Conservation (phyloP, 2,888 invertebrate species). For the Campopleginae sp. region DNA sequence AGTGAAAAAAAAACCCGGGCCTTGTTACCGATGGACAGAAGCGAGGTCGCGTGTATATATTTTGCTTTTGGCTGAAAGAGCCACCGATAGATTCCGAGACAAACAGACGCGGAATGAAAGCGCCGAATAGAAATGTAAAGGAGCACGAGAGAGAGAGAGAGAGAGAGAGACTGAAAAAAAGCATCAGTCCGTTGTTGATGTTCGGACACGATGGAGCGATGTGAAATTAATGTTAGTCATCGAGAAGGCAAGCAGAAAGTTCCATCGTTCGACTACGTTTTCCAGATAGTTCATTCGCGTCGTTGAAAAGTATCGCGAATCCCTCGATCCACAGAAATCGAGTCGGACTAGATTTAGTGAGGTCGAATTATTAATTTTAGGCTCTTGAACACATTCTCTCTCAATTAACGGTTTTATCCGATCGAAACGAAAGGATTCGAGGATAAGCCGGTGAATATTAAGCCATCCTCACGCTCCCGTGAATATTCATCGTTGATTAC, state of each 20-base stretch:
- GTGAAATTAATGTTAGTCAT: conserved; percentile 48
- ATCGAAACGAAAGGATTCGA: not conserved
- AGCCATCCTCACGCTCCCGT: not conserved
- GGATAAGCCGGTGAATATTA: not conserved
- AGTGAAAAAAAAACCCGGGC: conserved; percentile 14
- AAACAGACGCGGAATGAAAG: not conserved
- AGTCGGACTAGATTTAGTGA: not conserved
- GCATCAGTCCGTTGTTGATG: conserved; percentile 34
- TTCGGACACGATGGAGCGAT: conserved; percentile 9
- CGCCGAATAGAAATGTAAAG: not conserved
- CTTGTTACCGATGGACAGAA: conserved; percentile 23
- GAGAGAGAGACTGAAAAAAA: conserved; percentile 33
- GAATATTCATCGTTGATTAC: conserved; percentile 6
- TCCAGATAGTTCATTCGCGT: not conserved
- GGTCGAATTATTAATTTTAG: not conserved
- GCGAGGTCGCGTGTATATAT: conserved; percentile 29
- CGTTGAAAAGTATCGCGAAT: conserved; percentile 4
- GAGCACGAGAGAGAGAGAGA: conserved; percentile 5
- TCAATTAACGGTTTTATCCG: not conserved
- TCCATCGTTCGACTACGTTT: not conserved
- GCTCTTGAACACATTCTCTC: not conserved
- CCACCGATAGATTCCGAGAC: conserved; percentile 20
- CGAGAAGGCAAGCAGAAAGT: conserved; percentile 17
- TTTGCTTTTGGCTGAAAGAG: conserved; percentile 32
- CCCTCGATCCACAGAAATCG: not conserved